Conservation (phyloP, 2,797 vertebrate genomes). For the Meda fulgida region DNA sequence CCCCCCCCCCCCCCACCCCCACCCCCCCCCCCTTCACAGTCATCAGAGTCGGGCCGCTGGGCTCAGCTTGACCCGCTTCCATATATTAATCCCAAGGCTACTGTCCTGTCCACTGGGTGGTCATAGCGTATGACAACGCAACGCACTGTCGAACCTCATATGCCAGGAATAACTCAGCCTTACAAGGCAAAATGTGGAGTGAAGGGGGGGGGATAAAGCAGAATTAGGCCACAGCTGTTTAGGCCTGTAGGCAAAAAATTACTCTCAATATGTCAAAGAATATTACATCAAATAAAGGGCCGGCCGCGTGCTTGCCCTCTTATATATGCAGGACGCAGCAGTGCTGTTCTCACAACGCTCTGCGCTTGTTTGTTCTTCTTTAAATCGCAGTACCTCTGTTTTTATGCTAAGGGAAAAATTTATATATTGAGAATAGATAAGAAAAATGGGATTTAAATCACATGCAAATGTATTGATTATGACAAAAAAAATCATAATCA, state of each 20-base stretch:
- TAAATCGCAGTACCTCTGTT: slow-evolving; percentile 55
- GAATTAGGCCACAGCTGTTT: slow-evolving; percentile 93
- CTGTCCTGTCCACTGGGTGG: slow-evolving; percentile 68
- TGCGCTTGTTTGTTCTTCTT: slow-evolving; percentile 47
- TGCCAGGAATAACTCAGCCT: slow-evolving; percentile 80
- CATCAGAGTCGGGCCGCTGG: slow-evolving; percentile 49
- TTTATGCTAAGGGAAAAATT: slow-evolving; percentile 60
- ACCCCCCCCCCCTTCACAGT: slow-evolving; percentile 16
- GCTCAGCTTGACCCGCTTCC: slow-evolving; percentile 60
- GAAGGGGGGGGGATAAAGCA: slow-evolving; percentile 69
- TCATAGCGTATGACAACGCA: slow-evolving; percentile 79
- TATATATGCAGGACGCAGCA: slow-evolving; percentile 58
- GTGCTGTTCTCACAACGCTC: slow-evolving; percentile 61
- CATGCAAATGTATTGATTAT: slow-evolving; percentile 59
- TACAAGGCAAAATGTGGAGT: slow-evolving; percentile 83
- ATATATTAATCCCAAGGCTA: slow-evolving; percentile 65
- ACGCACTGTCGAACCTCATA: slow-evolving; percentile 74
- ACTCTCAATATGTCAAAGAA: slow-evolving; percentile 90
- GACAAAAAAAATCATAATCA: neutral
- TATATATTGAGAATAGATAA: slow-evolving; percentile 69
- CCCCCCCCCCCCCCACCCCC: neutral
- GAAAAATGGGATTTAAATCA: slow-evolving; percentile 72
- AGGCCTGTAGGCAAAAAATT: slow-evolving; percentile 89
- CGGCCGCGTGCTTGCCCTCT: slow-evolving; percentile 64
- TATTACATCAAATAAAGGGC: slow-evolving; percentile 85